Conservation (phyloP, 1,140 invertebrate genomes). For the Brachystomella parvula region DNA sequence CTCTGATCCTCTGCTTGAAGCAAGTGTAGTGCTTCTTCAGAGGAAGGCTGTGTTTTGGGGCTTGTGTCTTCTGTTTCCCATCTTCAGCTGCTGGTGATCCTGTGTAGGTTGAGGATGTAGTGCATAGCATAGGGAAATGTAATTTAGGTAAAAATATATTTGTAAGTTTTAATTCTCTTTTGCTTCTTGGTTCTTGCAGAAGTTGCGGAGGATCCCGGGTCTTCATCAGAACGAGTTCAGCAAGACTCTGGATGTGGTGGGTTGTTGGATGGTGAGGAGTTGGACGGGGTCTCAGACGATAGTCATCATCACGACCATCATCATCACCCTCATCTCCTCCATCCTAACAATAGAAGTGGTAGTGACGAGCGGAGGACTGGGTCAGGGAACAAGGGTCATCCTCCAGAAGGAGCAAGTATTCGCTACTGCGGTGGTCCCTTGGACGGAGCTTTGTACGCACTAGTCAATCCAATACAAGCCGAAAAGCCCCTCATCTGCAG, state of each 20-base stretch:
- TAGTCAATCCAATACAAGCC: slow-evolving; percentile 28
- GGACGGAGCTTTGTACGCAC: slow-evolving; percentile 28
- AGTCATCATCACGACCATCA: background rate
- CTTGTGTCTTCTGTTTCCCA: no score
- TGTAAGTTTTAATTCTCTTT: no score
- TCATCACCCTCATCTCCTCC: background rate
- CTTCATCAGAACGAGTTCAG: background rate
- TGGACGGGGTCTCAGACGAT: background rate
- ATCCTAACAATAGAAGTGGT: background rate
- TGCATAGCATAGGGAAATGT: no score
- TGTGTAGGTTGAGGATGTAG: no score
- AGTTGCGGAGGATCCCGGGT: no score
- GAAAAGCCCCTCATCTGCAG: slow-evolving; percentile 28
- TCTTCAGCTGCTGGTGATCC: no score
- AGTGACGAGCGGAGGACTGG: background rate
- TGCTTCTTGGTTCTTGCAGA: no score
- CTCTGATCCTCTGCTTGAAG: no score
- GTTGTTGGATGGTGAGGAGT: background rate
- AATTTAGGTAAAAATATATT: no score
- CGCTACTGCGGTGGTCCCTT: slow-evolving; percentile 24
- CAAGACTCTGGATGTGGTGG: background rate
- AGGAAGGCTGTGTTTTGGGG: no score
- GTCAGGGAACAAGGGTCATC: background rate
- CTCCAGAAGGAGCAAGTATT: background rate
- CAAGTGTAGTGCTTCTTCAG: no score